A percentile compares a stretch with the other conserved stretches of the same genome.
These are phyloP conservation scores for Nerophis ophidion DNA, from an alignment of 2,113 vertebrate genomes.

Conservation along the genomic window DNA sequence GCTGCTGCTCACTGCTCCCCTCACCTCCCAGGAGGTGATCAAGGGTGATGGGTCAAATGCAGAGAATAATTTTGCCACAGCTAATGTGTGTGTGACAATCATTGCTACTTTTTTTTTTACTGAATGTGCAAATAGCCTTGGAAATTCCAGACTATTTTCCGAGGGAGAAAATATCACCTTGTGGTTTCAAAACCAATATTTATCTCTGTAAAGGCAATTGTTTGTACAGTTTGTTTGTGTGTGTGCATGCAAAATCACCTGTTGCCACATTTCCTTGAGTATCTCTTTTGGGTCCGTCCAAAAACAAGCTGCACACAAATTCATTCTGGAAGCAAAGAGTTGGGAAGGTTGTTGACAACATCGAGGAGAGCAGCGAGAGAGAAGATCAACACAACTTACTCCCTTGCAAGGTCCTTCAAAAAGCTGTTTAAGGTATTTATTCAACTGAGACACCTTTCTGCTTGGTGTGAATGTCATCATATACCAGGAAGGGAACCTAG, in stretches of 20 bases:
- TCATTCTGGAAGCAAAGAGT: slow-evolving; percentile 72
- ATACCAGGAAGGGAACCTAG: slow-evolving; percentile 78
- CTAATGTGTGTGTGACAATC: too few relatives aligned
- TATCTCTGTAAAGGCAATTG: too few relatives aligned
- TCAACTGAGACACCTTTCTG: slow-evolving; percentile 73
- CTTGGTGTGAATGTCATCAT: slow-evolving; percentile 65
- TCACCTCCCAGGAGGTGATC: too few relatives aligned
- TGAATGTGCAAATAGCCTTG: too few relatives aligned
- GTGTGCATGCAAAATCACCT: slow-evolving; percentile 45
- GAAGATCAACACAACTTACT: slow-evolving; percentile 34
- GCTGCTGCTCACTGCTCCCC: too few relatives aligned
- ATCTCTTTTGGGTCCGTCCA: slow-evolving; percentile 67
- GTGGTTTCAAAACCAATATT: too few relatives aligned
- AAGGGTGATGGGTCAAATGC: too few relatives aligned
- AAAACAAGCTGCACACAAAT: slow-evolving; percentile 76
- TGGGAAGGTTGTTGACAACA: neutral
- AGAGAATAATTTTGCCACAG: too few relatives aligned
- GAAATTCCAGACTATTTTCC: too few relatives aligned
- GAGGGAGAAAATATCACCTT: too few relatives aligned
- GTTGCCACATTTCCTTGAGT: slow-evolving; percentile 7
- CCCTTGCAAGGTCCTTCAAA: slow-evolving; percentile 72
- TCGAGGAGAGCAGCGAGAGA: neutral
- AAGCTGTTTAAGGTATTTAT: slow-evolving; percentile 77
- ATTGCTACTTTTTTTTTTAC: too few relatives aligned
- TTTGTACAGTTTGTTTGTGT: too few relatives aligned